Conservation (phyloP, 2,113 vertebrate genomes). For the Trochalopteron elliotii region DNA sequence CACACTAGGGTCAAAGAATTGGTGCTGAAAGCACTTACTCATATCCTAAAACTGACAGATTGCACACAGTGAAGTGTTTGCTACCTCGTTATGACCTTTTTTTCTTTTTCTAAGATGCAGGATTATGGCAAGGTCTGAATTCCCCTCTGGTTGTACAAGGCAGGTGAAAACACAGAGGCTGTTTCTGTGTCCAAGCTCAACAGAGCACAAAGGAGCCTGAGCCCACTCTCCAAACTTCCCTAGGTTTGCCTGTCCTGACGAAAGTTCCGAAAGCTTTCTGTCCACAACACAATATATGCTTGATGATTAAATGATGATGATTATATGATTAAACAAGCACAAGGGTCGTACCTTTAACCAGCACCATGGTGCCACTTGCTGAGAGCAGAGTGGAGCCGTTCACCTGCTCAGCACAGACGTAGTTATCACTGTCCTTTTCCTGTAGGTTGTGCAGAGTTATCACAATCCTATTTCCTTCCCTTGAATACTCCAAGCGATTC, state of each 20-base stretch:
- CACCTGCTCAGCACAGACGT: background rate
- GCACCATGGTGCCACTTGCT: background rate
- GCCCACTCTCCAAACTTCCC: background rate
- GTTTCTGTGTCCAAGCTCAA: background rate
- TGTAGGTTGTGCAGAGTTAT: background rate
- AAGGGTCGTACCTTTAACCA: conserved; percentile 7
- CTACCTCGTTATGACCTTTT: background rate
- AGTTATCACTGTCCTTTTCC: background rate
- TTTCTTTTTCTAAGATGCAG: background rate
- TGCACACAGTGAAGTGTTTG: background rate
- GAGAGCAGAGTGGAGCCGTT: background rate
- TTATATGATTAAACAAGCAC: background rate
- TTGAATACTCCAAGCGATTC: background rate
- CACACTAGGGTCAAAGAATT: background rate
- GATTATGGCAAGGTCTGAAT: background rate
- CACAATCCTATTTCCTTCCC: background rate
- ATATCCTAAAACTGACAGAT: background rate
- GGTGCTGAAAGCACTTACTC: background rate
- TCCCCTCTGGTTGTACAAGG: background rate
- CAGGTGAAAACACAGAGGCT: background rate
- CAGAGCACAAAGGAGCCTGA: background rate
- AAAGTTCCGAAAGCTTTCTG: background rate
- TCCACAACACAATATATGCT: background rate
- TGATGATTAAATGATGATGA: no score
- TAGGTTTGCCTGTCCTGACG: background rate